Percentiles rank a stretch among this genome's conserved stretches.
Evolutionary conservation across 2,888 invertebrate species (phyloP).

Genomic region (Microdon myrmicae): DNA sequence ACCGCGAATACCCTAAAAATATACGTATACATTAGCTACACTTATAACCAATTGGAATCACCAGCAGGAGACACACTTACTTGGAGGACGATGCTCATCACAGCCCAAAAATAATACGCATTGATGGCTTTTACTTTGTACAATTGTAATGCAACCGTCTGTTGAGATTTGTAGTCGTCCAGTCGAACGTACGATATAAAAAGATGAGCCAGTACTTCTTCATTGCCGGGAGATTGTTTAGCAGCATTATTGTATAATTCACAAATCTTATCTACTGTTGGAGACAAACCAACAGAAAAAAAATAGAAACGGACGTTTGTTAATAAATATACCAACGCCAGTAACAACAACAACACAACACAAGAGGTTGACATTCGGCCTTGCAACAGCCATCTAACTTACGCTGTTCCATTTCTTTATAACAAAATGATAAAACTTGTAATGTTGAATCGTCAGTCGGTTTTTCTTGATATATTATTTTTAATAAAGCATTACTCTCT

Average conservation of each 20-base stretch:
- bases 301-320: slow-evolving; percentile 4
- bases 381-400: slow-evolving; percentile 65
- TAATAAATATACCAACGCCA: slow-evolving; percentile 4
- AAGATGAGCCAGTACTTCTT: slow-evolving; percentile 91
- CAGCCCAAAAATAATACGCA: slow-evolving; percentile 98
- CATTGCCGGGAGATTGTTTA: slow-evolving; percentile 85
- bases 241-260: slow-evolving; percentile 89
- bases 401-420: slow-evolving; percentile 92
- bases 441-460: slow-evolving; percentile 93
- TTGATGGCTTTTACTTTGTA: slow-evolving; percentile 93
- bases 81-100: slow-evolving; percentile 96
- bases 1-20: slow-evolving; percentile 66
- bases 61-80: slow-evolving; percentile 66
- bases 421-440: slow-evolving; percentile 95
- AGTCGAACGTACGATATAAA: slow-evolving; percentile 96
- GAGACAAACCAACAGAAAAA: slow-evolving; percentile 26
- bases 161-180: slow-evolving; percentile 89
- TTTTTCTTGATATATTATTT: slow-evolving; percentile 79
- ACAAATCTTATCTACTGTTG: slow-evolving; percentile 87
- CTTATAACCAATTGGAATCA: neutral
- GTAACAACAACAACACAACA: neutral
- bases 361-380: slow-evolving; percentile 11
- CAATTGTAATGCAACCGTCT: slow-evolving; percentile 86
- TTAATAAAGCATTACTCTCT: slow-evolving; percentile 81
- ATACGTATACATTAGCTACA: neutral